phyloP scores from a whole-genome alignment of 2,113 vertebrate genomes.

The Chamaea fasciata region DNA sequence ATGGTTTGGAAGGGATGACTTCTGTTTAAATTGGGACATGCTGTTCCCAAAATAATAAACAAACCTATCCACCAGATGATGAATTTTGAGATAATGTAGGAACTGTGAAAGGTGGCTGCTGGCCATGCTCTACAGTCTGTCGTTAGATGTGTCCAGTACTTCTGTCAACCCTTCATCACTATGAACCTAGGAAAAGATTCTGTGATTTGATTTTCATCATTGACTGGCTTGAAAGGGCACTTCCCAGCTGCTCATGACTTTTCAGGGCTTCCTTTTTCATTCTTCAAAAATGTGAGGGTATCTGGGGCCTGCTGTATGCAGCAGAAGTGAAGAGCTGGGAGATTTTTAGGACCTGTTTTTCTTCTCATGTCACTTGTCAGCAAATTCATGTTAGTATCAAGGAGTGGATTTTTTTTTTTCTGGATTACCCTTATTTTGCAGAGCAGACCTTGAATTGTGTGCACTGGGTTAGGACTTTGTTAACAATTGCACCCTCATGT shows the following conservation, averaged over 20 bases:
- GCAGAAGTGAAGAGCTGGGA: background rate
- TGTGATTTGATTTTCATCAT: background rate
- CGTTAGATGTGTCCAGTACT: background rate
- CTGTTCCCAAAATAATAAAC: background rate
- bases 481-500: background rate
- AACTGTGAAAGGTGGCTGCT: background rate
- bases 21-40: background rate
- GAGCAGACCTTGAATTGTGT: background rate
- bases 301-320: background rate
- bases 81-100: background rate
- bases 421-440: background rate
- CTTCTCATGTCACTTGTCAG: background rate
- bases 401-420: background rate
- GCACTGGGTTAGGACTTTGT: background rate
- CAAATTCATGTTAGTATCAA: background rate
- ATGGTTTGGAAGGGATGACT: background rate
- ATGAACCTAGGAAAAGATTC: background rate
- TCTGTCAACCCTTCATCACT: background rate
- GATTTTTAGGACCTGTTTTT: background rate
- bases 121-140: background rate
- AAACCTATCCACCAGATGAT: background rate
- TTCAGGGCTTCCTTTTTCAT: background rate
- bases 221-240: background rate
- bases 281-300: background rate
- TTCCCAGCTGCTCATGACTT: background rate